These are phyloP conservation scores for Psittacula derbiana DNA, from an alignment of 2,797 vertebrate genomes.

Conservation along the genomic window DNA sequence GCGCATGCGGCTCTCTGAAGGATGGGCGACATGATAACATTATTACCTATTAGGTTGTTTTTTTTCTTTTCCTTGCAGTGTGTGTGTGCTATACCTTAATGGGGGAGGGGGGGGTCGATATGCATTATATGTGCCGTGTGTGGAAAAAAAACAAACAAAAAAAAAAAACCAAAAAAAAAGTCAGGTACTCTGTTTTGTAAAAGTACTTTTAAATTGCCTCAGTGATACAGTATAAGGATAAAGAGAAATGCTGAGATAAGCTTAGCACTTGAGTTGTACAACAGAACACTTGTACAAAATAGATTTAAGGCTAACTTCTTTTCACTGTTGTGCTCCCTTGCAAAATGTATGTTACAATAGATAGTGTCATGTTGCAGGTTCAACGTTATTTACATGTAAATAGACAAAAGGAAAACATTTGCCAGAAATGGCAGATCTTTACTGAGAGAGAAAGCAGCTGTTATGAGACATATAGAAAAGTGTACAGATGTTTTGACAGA, in stretches of 20 bases:
- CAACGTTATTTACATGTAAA: conserved; percentile 99
- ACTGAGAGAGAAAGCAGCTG: conserved; percentile 93
- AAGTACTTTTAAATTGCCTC: conserved; percentile 97
- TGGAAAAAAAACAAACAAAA: conserved; percentile 75
- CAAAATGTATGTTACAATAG: conserved; percentile 99
- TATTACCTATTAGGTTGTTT: conserved; percentile 77
- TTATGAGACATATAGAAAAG: conserved; percentile 98
- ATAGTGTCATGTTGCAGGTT: conserved; percentile 99
- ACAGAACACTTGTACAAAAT: conserved; percentile 96
- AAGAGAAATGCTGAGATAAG: conserved; percentile 87
- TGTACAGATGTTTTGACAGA: conserved; percentile 93
- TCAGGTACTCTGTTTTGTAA: conserved; percentile 95
- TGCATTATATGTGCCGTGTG: conserved; percentile 96
- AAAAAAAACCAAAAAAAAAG: not conserved
- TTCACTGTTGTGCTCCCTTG: conserved; percentile 97
- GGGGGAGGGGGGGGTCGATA: conserved; percentile 86
- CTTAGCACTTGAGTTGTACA: conserved; percentile 95
- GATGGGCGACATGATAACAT: conserved; percentile 97
- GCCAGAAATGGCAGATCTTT: conserved; percentile 91
- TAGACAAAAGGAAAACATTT: conserved; percentile 88
- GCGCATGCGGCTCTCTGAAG: conserved; percentile 96
- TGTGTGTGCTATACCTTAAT: conserved; percentile 95
- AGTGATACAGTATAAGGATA: conserved; percentile 89
- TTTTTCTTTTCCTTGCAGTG: conserved; percentile 84
- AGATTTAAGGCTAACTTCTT: conserved; percentile 92